Evolutionary conservation across 2,888 invertebrate genomes (phyloP), one percentile per base, ranked within the genome.

Genomic region (Steinernema carpocapsae): DNA sequence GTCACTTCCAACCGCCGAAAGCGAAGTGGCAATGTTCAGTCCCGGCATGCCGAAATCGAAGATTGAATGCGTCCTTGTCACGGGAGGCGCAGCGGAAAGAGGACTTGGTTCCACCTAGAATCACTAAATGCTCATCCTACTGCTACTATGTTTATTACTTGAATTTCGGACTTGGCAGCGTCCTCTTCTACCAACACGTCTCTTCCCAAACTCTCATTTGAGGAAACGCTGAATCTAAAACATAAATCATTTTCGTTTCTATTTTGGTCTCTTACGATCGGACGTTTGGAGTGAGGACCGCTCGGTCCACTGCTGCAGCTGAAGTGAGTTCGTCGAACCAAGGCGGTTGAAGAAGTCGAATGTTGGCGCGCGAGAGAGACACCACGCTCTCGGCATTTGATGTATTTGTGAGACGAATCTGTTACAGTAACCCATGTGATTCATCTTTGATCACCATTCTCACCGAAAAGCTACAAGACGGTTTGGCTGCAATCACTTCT

Each of bases 261-360:
- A 37, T 3, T 10, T 12, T 24, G 24, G 22, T 12, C 12, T 22
- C 12, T 52, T 22, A 52, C 52, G 22, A 52, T 52, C 52, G 19
- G 52, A 52, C 24, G 52, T 52, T 52, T 12, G 52, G 52, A 10
- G 24, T 52, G 12, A 24, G 24, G 12, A 24, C 52, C 24, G 52
- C 19, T 24, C 24, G 19, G 1, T 52, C 52, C 24, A 12, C 24
- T 2, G 52, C 24, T 12, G 52, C 12, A 24, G 24, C 24, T 52
- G 24, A 22, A 22, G 24, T 17, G 12, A 64, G 29, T 32, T 64
- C 64, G 64, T 64, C 64, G 64, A 64, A 64, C 64, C 64, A 64
- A 26, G 64, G 64, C 6, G 64, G 29, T 26, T 32, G 64, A 64
- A 64, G 64, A 26, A 64, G 64, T 12, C 64, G 64, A 64, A 64